Base-by-base conservation (phyloP, 2,888 invertebrate species). In the Lamproptera curius region DNA sequence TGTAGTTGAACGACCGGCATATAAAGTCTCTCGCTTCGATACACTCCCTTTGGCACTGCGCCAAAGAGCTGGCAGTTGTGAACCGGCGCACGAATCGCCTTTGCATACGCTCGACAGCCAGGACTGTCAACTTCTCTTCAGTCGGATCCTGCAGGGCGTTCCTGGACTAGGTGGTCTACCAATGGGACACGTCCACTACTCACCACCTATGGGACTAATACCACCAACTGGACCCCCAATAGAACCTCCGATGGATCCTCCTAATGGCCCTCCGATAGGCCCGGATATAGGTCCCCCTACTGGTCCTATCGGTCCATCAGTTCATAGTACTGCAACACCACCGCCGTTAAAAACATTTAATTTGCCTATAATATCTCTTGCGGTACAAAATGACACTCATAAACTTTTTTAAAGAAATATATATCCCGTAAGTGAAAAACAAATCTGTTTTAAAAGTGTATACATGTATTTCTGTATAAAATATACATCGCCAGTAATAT, bases 51-150 rank as follows among this genome's bases (percentile, higher is more conserved):
- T 97, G 95, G 74, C 97, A 97, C 53, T 94, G 93, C 0, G 91
- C 90, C 63, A 96, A 76, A 0, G 93, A 92, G 20, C 93, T 91
- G 1, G 93, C 93, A 5, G 92, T 92, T 15, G 93, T 90, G 54
- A 92, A 92, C 45, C 94, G 89, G 28, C 94, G 88, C 2, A 96
- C 92, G 68, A 92, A 96, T 63, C 93, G 91, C 51, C 94, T 91
- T 44, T 95, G 90, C 80, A 95, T 93, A 50, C 95, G 90, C 60
- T n/a, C 94, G 94, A 51, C 94, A 89, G 16, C 95, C 95, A n/a
- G 16, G 94, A 91, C 87, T 95, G 95, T 71, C 94, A 93, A 95
- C 95, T 46, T 95, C 95, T 59, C 95, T 95, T 67, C 96, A 96
- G 54, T 94, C 89, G 0, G 91, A 90, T 46, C 87, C 63, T 84